Evolutionary conservation across 2,797 vertebrate species (phyloP).

Genomic region (Bucorvus abyssinicus): DNA sequence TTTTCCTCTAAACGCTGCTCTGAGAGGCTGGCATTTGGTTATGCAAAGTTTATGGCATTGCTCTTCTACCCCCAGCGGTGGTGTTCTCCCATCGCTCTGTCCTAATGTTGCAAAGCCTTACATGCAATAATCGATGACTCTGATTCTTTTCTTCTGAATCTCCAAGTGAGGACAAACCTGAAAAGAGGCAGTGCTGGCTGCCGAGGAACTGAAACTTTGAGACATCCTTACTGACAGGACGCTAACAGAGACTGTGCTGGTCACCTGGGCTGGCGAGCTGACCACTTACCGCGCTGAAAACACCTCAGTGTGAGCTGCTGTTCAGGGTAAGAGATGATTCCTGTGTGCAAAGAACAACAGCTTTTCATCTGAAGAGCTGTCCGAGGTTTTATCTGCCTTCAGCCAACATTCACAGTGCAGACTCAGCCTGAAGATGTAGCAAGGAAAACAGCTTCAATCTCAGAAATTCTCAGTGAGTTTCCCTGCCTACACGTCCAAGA

Average conservation of each 20-base stretch:
- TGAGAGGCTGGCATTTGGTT: neutral
- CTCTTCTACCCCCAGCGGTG: neutral
- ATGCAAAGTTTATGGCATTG: neutral
- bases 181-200: neutral
- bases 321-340: neutral
- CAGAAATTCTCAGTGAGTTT: neutral
- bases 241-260: neutral
- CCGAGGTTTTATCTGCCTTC: neutral
- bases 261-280: neutral
- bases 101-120: neutral
- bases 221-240: neutral
- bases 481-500: neutral
- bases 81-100: neutral
- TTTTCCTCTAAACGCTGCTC: slow-evolving; percentile 4
- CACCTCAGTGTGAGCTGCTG: neutral
- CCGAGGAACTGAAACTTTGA: neutral
- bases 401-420: neutral
- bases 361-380: neutral
- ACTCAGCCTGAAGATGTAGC: neutral
- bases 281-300: neutral
- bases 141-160: neutral
- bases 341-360: neutral
- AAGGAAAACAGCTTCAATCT: neutral
- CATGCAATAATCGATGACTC: neutral
- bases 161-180: neutral